Evolutionary conservation across 2,113 vertebrate genomes (phyloP).

Genomic region (Piaya cayana): DNA sequence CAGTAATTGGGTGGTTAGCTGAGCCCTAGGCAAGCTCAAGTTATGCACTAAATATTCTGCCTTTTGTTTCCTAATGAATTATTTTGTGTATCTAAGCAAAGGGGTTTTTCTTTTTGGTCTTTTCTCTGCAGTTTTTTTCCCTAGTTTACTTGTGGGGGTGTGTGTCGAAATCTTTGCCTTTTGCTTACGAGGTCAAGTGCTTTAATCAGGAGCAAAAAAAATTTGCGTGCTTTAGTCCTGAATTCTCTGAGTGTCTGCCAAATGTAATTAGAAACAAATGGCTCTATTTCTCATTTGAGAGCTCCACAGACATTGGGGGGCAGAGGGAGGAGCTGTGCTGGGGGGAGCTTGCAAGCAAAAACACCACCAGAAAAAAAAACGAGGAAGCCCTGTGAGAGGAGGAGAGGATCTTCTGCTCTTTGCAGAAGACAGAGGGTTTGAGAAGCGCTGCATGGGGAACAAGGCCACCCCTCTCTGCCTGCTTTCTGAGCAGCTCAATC

Average conservation of each 20-base stretch:
- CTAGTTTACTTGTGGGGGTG: slow-evolving; percentile 11
- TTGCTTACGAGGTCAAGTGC: slow-evolving; percentile 62
- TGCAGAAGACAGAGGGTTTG: neutral
- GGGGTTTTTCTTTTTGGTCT: neutral
- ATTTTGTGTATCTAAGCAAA: slow-evolving; percentile 53
- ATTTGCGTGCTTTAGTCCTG: slow-evolving; percentile 28
- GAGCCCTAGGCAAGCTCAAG: neutral
- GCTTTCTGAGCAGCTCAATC: neutral
- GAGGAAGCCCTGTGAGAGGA: neutral
- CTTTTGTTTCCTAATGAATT: slow-evolving; percentile 54
- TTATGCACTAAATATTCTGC: slow-evolving; percentile 8
- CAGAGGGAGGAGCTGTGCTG: neutral
- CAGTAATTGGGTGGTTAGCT: neutral
- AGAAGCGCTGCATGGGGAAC: fast-evolving
- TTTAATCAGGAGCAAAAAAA: slow-evolving; percentile 66
- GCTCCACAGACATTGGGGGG: neutral
- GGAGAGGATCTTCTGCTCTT: too few species aligned
- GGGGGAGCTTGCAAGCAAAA: neutral
- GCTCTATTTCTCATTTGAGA: slow-evolving; percentile 52
- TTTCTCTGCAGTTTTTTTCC: slow-evolving; percentile 17
- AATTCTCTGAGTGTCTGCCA: slow-evolving; percentile 57
- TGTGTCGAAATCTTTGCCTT: slow-evolving; percentile 60
- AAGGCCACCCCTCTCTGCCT: fast-evolving
- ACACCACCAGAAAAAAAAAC: neutral
- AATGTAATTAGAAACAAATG: slow-evolving; percentile 71